Percentiles rank a stretch among this genome's conserved stretches.
Evolutionary conservation across 1,140 invertebrate species (phyloP).

Genomic region (Antheraea mylitta): DNA sequence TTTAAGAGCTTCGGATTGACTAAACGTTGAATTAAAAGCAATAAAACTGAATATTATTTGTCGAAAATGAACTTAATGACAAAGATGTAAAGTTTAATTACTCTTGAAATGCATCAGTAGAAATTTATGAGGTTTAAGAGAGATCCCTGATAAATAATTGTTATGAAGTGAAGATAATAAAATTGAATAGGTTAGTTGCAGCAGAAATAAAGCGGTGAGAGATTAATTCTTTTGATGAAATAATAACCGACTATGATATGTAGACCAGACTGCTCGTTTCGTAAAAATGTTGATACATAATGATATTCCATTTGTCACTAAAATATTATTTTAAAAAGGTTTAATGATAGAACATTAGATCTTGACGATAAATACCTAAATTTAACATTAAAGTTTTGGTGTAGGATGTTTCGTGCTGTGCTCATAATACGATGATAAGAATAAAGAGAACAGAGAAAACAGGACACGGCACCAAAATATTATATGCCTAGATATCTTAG

Average conservation of each 20-base stretch:
- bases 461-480: no score
- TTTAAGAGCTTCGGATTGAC: constrained; percentile 48
- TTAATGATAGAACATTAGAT: no score
- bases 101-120: not conserved
- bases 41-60: not conserved
- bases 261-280: constrained; percentile 24
- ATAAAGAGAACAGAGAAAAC: no score
- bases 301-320: no score
- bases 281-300: not conserved
- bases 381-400: no score
- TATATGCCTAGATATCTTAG: no score
- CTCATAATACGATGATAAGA: no score
- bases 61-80: constrained; percentile 10
- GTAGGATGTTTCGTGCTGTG: no score
- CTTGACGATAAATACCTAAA: no score
- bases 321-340: no score
- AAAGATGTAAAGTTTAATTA: constrained; percentile 5
- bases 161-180: constrained; percentile 15
- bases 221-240: constrained; percentile 52
- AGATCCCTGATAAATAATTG: not conserved
- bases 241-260: constrained; percentile 31
- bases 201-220: constrained; percentile 47
- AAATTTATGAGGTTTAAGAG: not conserved
- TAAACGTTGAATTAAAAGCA: not conserved
- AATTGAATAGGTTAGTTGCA: constrained; percentile 38